A percentile compares a stretch with the other conserved stretches of the same genome.
phyloP scores from a whole-genome alignment of 2,113 vertebrate genomes.

The Grammomys surdaster region DNA sequence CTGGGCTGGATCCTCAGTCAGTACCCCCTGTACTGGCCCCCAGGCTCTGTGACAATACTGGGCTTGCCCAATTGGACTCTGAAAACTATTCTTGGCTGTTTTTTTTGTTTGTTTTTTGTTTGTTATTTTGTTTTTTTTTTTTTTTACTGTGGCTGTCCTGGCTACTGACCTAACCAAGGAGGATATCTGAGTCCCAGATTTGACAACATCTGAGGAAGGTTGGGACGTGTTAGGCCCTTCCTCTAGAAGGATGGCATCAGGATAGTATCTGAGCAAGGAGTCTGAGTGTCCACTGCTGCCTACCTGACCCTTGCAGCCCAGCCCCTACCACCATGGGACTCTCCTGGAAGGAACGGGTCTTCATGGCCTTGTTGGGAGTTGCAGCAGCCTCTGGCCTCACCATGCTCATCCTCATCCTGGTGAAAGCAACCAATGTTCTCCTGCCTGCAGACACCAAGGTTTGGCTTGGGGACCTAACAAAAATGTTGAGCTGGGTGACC shows the following conservation, averaged over 20 bases:
- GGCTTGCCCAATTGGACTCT: neutral
- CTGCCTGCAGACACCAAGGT: conserved; percentile 80
- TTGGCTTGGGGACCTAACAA: neutral
- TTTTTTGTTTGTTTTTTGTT: too few species aligned
- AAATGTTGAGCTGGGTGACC: neutral
- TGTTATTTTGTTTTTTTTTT: too few species aligned
- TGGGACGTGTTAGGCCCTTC: neutral
- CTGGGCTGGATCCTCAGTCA: neutral
- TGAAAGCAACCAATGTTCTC: neutral
- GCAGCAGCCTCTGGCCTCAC: conserved; percentile 27
- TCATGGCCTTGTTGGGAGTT: neutral
- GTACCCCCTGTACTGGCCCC: neutral
- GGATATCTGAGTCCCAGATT: neutral
- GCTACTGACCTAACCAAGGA: fast-evolving
- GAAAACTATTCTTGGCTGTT: neutral
- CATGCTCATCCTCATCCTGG: conserved; percentile 77
- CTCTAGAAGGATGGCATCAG: neutral
- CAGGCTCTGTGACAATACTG: neutral
- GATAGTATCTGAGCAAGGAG: neutral
- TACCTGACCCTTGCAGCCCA: fast-evolving
- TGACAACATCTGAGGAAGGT: neutral
- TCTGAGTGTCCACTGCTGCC: neutral
- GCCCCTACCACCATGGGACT: conserved; percentile 30
- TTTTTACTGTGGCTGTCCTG: neutral
- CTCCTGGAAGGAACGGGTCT: neutral